Base-by-base conservation (phyloP, 2,797 vertebrate genomes). In the Amphiprion clarkii region DNA sequence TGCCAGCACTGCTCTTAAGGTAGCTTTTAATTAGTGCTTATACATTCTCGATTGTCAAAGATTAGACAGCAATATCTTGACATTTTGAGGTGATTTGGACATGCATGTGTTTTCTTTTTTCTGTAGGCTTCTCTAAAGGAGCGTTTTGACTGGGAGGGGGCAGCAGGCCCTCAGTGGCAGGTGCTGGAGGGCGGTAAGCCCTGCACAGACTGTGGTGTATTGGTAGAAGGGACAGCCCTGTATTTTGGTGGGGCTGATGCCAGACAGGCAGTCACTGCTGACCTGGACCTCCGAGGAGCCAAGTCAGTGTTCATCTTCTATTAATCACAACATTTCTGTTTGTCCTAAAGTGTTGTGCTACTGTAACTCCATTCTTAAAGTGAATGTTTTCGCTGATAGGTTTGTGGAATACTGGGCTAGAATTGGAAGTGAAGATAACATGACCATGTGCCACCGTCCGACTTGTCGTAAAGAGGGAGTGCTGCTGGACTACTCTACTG, bases 331-430 rank as follows among this genome's bases (percentile, higher is more conserved):
- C 6, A 2, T 3, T 67, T 63, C 4, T 21, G 2, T 67, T 9
- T 8, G 11, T 27, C 13, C 75, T 46, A 36, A 25, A 40, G 14
- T 40, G 12, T 49, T 59, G 6, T 11, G 13, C n/a, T 21, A 2
- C 19, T 66, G 44, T 48, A 23, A 16, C 4, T 14, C 14, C 23
- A 23, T 39, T 70, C 53, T 51, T 67, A 12, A 76, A 21, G 17
- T 72, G 49, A 2, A 3, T 73, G 39, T 64, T 14, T 75, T 25
- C 75, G 54, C 48, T 5, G 57, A 75, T 76, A 99, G 98, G 89
- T 99, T 99, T 95, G 96, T 99, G 61, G 97, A 99, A 69, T 99
- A 99, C 91, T 99, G 98, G 98, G 98, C 97, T 10, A 96, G 96
- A 86, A 99, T 99, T 55, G 98, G 98, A 74, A 99, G 97, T 87